Conservation (phyloP, 2,797 vertebrate genomes). For the Acipenser transmontanus region DNA sequence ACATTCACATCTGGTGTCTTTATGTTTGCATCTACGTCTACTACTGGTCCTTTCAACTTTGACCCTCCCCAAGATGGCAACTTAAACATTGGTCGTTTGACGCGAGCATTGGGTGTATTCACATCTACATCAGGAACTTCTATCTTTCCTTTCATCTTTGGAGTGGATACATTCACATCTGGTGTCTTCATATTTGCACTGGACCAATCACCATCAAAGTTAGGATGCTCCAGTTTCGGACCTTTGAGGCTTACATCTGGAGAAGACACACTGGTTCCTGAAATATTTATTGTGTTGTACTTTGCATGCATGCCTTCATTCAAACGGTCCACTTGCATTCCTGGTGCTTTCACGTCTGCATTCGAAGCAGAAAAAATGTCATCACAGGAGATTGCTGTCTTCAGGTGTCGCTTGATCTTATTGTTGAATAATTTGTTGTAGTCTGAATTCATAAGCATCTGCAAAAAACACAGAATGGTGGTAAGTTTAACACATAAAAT, state of each 20-base stretch:
- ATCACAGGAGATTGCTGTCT: constrained; percentile 13
- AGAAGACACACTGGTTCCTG: not conserved
- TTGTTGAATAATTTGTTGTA: constrained; percentile 52
- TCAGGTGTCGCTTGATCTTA: constrained; percentile 63
- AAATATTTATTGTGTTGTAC: not conserved
- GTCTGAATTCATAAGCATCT: constrained; percentile 56
- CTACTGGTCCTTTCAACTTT: no score
- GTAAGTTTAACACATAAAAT: not conserved
- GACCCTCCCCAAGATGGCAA: no score
- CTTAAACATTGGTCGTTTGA: no score
- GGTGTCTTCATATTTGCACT: constrained; percentile 15
- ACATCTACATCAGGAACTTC: no score
- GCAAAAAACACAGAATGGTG: constrained; percentile 26
- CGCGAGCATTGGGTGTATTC: no score
- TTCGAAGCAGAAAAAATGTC: not conserved
- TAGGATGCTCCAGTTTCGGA: constrained; percentile 28
- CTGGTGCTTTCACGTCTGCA: constrained; percentile 25
- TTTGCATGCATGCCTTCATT: constrained; percentile 34
- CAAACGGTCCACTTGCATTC: constrained; percentile 30
- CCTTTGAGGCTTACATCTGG: not conserved
- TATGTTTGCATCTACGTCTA: no score
- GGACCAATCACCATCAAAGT: constrained; percentile 37
- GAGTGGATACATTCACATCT: not conserved
- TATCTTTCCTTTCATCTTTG: no score
- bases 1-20: constrained; percentile 32